Base-by-base conservation (phyloP, 2,113 vertebrate species). In the Dissostichus mawsoni region DNA sequence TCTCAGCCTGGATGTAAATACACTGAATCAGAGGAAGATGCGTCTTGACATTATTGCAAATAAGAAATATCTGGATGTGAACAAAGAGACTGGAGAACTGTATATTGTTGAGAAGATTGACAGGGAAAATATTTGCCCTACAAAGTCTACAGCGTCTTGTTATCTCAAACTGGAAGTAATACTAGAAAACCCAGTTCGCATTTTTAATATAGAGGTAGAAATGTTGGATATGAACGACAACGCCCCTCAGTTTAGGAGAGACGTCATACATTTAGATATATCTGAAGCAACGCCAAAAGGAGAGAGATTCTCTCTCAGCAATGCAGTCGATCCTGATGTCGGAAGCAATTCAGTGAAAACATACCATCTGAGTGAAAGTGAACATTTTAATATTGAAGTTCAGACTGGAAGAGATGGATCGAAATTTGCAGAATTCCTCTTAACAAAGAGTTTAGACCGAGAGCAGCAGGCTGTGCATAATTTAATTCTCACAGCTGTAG, bases 21-120 rank as follows among this genome's bases (percentile, higher is more conserved):
- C 88, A 14, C 52, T 94, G 13, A 78, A 45, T 17, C 86, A 91
- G 69, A 84, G 93, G 67, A 81, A 92, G 47, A 84, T 92, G 78
- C 74, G 90, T 8, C 25, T 94, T 0, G 92, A 93, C 11, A 51
- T 86, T 2, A 61, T 74, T 0, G 25, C 84, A 0, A 84, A 89
- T 10, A 89, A 89, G 10, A 88, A 94, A 86, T 95, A 95, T 80
- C 78, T 96, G 45, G 94, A 94, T n/a, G 87, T 96, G 20, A 96
- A 96, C 69, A 92, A 93, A 88, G 91, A 95, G 3, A 95, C 92
- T 17, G 94, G 95, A 0, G 93, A 95, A 25, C 84, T 96, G 36
- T 94, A 81, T 56, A 82, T 93, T 44, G 80, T 84, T 18, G 91
- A 93, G 50, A 94, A 86, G 18, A 94, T 94, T 3, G 94, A 96